Percentiles rank a stretch among this genome's conserved stretches.
Evolutionary conservation across 92 coral and sea anemone species (phyloP).

Genomic region (Umimayanthus chanpuru): DNA sequence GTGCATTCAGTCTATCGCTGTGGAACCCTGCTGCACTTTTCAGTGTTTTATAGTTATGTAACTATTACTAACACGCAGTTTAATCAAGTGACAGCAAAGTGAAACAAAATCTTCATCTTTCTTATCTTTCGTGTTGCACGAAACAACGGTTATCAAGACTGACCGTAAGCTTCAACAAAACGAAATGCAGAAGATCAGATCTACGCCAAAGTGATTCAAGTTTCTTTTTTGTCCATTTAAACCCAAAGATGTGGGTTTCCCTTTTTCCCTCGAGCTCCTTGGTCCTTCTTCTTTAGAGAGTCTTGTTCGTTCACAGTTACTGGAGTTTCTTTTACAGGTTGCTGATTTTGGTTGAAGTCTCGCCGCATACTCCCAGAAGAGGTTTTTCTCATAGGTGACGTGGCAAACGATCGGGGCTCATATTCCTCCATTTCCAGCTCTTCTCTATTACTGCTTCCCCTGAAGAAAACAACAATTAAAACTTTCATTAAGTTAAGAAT

Average conservation of each 20-base stretch:
- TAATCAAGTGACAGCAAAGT: neutral
- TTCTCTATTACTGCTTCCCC: slow-evolving; percentile 22
- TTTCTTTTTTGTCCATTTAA: neutral
- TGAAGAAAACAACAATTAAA: neutral
- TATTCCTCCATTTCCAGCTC: slow-evolving; percentile 39
- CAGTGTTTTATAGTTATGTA: neutral
- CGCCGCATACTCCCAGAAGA: slow-evolving; percentile 29
- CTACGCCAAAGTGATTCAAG: neutral
- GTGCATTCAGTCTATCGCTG: neutral
- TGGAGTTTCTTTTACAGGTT: slow-evolving; percentile 16
- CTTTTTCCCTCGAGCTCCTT: slow-evolving; percentile 23
- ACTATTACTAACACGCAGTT: neutral
- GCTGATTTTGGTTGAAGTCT: slow-evolving; percentile 32
- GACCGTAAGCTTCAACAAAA: neutral
- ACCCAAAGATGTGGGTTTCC: slow-evolving; percentile 41
- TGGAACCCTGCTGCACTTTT: neutral
- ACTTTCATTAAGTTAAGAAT: neutral
- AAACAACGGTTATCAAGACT: neutral
- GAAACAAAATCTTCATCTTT: neutral
- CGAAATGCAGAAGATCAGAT: neutral
- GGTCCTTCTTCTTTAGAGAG: neutral
- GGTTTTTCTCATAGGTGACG: slow-evolving; percentile 16
- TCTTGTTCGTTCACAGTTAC: slow-evolving; percentile 7
- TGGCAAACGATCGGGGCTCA: slow-evolving; percentile 35
- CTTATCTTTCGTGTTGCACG: neutral